phyloP scores from a whole-genome alignment of 2,888 invertebrate species.

The Hirtodrosophila duncani region DNA sequence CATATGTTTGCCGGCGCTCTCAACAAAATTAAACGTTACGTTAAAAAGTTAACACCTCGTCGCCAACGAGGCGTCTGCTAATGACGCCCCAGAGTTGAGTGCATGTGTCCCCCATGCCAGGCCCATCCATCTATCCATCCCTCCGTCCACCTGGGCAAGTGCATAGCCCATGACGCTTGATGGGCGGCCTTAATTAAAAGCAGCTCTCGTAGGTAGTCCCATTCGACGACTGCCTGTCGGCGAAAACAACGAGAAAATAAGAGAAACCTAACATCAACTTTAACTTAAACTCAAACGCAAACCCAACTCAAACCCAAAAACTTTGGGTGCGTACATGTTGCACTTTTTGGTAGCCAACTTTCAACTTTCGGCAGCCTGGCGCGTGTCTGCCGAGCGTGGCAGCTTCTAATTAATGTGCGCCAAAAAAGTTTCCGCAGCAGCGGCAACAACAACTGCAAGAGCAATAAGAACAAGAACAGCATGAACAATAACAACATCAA shows the following conservation, averaged over 20 bases:
- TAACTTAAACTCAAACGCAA: slow-evolving; percentile 55
- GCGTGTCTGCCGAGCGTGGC: slow-evolving; percentile 58
- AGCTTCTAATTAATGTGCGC: slow-evolving; percentile 71
- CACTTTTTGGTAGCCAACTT: slow-evolving; percentile 42
- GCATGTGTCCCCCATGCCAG: slow-evolving; percentile 4
- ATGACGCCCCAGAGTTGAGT: slow-evolving; percentile 31
- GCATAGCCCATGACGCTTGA: slow-evolving; percentile 53
- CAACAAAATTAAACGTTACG: slow-evolving; percentile 60
- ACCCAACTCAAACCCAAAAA: slow-evolving; percentile 49
- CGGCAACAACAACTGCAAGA: slow-evolving; percentile 3
- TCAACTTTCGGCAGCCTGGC: slow-evolving; percentile 45
- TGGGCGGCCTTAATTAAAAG: slow-evolving; percentile 62
- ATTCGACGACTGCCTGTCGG: slow-evolving; percentile 17
- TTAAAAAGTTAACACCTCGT: slow-evolving; percentile 63
- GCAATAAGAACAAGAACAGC: slow-evolving; percentile 3
- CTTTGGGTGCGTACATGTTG: slow-evolving; percentile 48
- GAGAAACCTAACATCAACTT: slow-evolving; percentile 26
- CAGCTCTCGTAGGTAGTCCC: slow-evolving; percentile 27
- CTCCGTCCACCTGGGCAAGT: slow-evolving; percentile 10
- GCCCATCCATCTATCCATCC: too few relatives aligned
- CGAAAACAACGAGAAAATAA: slow-evolving; percentile 13
- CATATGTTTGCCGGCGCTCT: slow-evolving; percentile 46
- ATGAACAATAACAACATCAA: slow-evolving; percentile 1
- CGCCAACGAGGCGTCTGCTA: slow-evolving; percentile 28
- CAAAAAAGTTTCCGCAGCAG: slow-evolving; percentile 45